Conservation (phyloP, 1,140 invertebrate genomes). For the Eumeta japonica region DNA sequence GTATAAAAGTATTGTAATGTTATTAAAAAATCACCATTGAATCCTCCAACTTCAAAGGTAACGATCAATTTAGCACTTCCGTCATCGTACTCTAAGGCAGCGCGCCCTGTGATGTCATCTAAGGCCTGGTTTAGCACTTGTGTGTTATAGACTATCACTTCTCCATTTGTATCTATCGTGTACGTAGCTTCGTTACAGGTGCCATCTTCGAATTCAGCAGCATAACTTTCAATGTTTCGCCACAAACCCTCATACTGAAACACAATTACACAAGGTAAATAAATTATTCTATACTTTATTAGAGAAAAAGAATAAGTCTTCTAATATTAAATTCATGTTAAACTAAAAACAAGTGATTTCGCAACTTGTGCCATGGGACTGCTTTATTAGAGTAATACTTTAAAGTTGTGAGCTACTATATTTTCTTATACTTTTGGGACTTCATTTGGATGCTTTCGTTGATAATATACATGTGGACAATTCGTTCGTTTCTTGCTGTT, state of each 20-base stretch:
- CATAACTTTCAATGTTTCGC: conserved; percentile 37
- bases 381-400: background rate
- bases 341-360: background rate
- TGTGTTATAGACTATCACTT: too few relatives aligned
- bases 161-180: conserved; percentile 6
- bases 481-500: too few relatives aligned
- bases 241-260: conserved; percentile 38
- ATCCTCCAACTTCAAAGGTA: conserved; percentile 26
- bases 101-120: conserved; percentile 19
- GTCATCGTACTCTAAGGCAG: conserved; percentile 16
- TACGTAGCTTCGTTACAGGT: conserved; percentile 29
- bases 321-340: background rate
- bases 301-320: background rate
- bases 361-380: background rate
- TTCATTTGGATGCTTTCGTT: too few relatives aligned
- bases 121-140: conserved; percentile 26
- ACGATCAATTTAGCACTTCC: conserved; percentile 23
- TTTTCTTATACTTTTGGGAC: too few relatives aligned
- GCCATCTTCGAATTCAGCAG: conserved; percentile 24
- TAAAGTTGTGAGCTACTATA: too few relatives aligned
- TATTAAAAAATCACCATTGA: conserved; percentile 9
- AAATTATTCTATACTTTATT: background rate
- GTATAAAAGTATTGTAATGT: too few relatives aligned
- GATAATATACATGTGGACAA: too few relatives aligned
- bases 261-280: background rate